Evolutionary conservation across 2,888 invertebrate species (phyloP), one percentile per base, ranked within the genome.

Genomic region (Catonia carolina): DNA sequence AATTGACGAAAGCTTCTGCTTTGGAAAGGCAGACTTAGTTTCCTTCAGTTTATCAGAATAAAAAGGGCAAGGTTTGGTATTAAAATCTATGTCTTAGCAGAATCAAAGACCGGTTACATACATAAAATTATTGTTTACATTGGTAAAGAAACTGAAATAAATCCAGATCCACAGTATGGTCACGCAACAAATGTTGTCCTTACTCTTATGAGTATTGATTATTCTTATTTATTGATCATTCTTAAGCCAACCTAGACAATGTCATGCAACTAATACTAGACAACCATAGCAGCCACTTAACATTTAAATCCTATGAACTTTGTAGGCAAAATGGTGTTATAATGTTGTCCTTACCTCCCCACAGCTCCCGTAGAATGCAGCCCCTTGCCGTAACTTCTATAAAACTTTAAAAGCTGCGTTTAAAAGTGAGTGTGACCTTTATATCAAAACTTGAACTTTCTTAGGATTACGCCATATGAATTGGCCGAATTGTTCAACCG

Each of bases 221-320:
- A n/a, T n/a, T n/a, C n/a, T n/a, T n/a, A n/a, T n/a, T n/a, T n/a
- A n/a, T n/a, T n/a, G n/a, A n/a, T n/a, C n/a, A n/a, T n/a, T n/a
- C n/a, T n/a, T n/a, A n/a, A n/a, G n/a, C n/a, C n/a, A n/a, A n/a
- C n/a, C n/a, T n/a, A n/a, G n/a, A n/a, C n/a, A n/a, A n/a, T n/a
- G n/a, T n/a, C n/a, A n/a, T n/a, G n/a, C n/a, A n/a, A n/a, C n/a
- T n/a, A n/a, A n/a, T n/a, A n/a, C n/a, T n/a, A n/a, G 66, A 68
- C 53, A 67, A 67, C 55, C 68, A 68, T 58, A 51, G 58, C 33
- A 65, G 67, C 59, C 69, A 68, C 55, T 58, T 64, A 5, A 65
- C 63, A 45, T 57, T 66, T 23, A 50, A 62, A 8, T 55, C 53
- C 53, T 55, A 62, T 49, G 18, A 60, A 15, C 59, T 62, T 36